Evolutionary conservation across 2,888 invertebrate genomes (phyloP).

Genomic region (Amitus sp.): DNA sequence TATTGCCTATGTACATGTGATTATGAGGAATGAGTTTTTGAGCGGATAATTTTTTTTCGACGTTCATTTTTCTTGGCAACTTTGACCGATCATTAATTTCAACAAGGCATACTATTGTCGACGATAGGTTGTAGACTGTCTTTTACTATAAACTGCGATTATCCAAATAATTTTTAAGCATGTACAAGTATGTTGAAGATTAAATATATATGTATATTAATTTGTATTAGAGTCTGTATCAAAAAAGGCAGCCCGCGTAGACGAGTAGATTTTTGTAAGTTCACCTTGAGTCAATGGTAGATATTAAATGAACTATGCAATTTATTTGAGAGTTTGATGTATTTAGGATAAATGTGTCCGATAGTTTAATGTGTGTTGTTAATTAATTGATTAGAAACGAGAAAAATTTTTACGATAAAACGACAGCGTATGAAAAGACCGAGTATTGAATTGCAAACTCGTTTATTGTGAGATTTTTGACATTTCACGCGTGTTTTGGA

Average conservation of each 20-base stretch:
- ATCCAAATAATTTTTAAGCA: too few species aligned
- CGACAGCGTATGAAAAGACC: background rate
- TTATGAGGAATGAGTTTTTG: slow-evolving; percentile 8
- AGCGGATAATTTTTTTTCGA: background rate
- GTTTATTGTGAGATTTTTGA: background rate
- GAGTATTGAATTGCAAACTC: background rate
- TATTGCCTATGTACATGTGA: slow-evolving; percentile 24
- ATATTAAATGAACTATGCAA: background rate
- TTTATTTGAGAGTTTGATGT: background rate
- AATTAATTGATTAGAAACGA: background rate
- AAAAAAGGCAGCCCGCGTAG: background rate
- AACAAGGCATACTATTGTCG: background rate
- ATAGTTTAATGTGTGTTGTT: slow-evolving; percentile 9
- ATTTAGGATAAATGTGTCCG: slow-evolving; percentile 7
- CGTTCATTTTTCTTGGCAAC: background rate
- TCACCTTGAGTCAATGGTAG: background rate
- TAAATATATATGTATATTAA: slow-evolving; percentile 2
- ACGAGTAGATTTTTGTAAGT: background rate
- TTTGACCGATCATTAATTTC: background rate
- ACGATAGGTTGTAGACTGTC: background rate
- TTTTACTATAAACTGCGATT: slow-evolving; percentile 4
- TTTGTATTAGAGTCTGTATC: background rate
- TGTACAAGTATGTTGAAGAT: background rate
- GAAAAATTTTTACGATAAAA: background rate
- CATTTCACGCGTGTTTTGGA: too few species aligned